Percentiles rank a stretch among this genome's conserved stretches.
These are phyloP conservation scores for Thunnus maccoyii DNA, from an alignment of 2,113 vertebrate genomes.

Conservation along the genomic window DNA sequence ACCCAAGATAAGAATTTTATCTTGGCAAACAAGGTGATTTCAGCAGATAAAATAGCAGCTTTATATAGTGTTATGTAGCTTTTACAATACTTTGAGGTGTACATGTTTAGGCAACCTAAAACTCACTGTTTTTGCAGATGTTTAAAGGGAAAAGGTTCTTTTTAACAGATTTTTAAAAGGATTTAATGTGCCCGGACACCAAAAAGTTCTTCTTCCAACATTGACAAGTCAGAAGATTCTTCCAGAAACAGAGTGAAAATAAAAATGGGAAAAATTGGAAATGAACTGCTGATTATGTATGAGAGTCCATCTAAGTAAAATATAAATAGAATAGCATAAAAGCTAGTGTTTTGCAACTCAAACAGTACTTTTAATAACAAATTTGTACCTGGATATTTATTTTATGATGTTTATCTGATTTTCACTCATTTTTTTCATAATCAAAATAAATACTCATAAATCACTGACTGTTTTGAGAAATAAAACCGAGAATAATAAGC, in stretches of 20 bases:
- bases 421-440: neutral
- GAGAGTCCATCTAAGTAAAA: neutral
- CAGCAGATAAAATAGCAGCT: no score
- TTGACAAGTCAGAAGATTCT: no score
- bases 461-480: neutral
- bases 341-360: neutral
- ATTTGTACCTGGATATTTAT: neutral
- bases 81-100: no score
- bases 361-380: neutral
- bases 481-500: neutral
- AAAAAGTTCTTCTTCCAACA: neutral
- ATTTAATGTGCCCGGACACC: neutral
- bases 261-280: no score
- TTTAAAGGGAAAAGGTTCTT: no score
- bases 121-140: no score
- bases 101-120: no score
- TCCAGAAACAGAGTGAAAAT: neutral
- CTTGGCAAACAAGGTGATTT: no score
- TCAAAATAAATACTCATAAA: conserved; percentile 10
- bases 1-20: no score
- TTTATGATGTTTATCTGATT: neutral
- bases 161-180: neutral
- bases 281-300: no score
- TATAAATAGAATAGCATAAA: neutral
- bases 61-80: no score